phyloP scores from a whole-genome alignment of 2,113 vertebrate species.

The Phyllostomus discolor region DNA sequence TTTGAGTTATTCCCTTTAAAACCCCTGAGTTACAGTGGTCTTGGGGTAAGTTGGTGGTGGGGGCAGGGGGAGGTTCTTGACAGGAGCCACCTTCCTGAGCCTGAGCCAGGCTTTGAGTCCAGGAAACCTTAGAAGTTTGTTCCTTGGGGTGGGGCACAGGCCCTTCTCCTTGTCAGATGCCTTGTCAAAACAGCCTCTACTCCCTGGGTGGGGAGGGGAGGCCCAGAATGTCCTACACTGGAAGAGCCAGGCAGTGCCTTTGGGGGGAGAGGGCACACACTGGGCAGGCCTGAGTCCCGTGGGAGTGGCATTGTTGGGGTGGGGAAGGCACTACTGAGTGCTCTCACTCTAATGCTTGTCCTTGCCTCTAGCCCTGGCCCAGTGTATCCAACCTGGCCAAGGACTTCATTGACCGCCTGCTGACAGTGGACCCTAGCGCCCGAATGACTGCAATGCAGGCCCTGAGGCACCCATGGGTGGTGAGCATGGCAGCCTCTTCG shows the following conservation, averaged over 20 bases:
- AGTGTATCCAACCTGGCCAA: constrained; percentile 98
- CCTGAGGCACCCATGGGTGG: constrained; percentile 96
- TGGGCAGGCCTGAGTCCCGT: neutral
- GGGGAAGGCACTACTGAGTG: neutral
- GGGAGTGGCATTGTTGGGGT: neutral
- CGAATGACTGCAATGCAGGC: constrained; percentile 94
- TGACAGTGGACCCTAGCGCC: constrained; percentile 92
- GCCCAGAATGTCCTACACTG: neutral
- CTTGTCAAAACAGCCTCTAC: neutral
- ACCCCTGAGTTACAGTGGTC: neutral
- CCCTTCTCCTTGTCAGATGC: neutral
- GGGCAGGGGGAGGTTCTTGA: neutral
- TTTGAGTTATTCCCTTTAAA: constrained; percentile 11
- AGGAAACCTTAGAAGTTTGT: neutral
- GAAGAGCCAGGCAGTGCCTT: neutral
- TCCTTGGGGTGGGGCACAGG: neutral
- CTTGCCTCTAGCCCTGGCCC: constrained; percentile 92
- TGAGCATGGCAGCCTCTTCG: constrained; percentile 98
- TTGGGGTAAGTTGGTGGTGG: neutral
- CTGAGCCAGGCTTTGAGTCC: neutral
- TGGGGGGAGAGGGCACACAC: neutral
- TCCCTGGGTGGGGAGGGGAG: neutral
- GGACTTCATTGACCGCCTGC: constrained; percentile 96
- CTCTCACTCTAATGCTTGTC: constrained; percentile 25
- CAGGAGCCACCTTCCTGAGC: neutral